Percentiles rank a stretch among this genome's conserved stretches.
phyloP scores from a whole-genome alignment of 2,797 vertebrate genomes.

The Salarias fasciatus region DNA sequence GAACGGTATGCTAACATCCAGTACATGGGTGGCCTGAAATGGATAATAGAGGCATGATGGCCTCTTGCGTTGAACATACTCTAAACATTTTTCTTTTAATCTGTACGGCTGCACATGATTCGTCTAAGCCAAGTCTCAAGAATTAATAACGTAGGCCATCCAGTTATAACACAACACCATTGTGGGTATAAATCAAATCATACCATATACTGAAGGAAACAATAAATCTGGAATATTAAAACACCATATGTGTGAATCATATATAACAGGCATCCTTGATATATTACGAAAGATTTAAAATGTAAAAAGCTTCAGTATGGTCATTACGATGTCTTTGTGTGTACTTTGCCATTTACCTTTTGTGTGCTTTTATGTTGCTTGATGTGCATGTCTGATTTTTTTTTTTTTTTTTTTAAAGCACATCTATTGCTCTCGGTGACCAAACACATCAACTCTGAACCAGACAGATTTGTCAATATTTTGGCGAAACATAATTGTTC shows the following conservation, averaged over 20 bases:
- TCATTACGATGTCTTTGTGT: slow-evolving; percentile 4
- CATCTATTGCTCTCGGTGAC: slow-evolving; percentile 18
- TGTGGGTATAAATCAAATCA: too few species aligned
- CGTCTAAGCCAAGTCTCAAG: neutral
- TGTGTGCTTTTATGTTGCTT: slow-evolving; percentile 6
- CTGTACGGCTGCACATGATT: neutral
- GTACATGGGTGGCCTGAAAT: slow-evolving; percentile 4
- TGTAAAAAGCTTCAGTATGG: slow-evolving; percentile 7
- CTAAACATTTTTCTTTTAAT: neutral
- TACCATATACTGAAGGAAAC: too few species aligned
- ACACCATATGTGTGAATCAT: neutral
- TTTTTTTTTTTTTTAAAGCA: slow-evolving; percentile 12
- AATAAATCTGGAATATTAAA: neutral
- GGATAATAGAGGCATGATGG: slow-evolving; percentile 9
- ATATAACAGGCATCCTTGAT: neutral
- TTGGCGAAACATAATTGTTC: too few species aligned
- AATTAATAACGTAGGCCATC: too few species aligned
- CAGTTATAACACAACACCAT: too few species aligned
- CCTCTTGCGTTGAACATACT: slow-evolving; percentile 2
- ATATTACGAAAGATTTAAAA: neutral
- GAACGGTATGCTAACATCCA: too few species aligned
- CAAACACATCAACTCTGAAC: neutral
- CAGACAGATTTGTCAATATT: too few species aligned
- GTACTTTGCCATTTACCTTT: neutral
- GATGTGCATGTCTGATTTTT: slow-evolving; percentile 2